A percentile compares a stretch with the other conserved stretches of the same genome.
These are phyloP conservation scores for Pelobates cultripes DNA, from an alignment of 2,797 vertebrate species.

Conservation along the genomic window DNA sequence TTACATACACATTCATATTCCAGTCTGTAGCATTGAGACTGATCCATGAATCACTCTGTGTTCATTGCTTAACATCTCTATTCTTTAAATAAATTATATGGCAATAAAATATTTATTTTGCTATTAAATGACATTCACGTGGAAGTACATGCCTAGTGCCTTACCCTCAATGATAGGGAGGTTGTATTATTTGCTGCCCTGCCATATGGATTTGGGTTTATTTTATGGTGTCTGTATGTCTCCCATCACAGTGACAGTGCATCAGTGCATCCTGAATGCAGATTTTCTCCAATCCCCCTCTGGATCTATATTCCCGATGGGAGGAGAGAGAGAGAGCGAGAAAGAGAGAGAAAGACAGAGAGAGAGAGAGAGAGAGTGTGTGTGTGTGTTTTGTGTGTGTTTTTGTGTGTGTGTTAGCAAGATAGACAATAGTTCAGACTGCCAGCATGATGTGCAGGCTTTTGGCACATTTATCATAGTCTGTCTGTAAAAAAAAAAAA, in stretches of 20 bases:
- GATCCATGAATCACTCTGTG: too few relatives aligned
- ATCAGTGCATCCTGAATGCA: conserved; percentile 32
- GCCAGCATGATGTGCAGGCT: conserved; percentile 7
- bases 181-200: neutral
- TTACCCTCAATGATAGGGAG: neutral
- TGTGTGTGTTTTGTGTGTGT: conserved; percentile 28
- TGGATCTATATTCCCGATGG: neutral
- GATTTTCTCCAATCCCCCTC: conserved; percentile 28
- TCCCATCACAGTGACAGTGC: conserved; percentile 40
- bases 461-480: neutral
- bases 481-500: neutral
- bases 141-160: too few relatives aligned
- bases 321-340: too few relatives aligned
- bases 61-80: too few relatives aligned
- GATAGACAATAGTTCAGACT: conserved; percentile 28
- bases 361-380: too few relatives aligned
- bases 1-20: too few relatives aligned
- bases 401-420: conserved; percentile 17
- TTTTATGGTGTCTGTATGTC: neutral
- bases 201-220: neutral
- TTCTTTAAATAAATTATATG: too few relatives aligned
- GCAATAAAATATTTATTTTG: too few relatives aligned
- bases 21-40: too few relatives aligned
- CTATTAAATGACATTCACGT: too few relatives aligned
- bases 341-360: too few relatives aligned